Evolutionary conservation across 2,113 vertebrate genomes (phyloP).

Genomic region (Amphiprion percula): DNA sequence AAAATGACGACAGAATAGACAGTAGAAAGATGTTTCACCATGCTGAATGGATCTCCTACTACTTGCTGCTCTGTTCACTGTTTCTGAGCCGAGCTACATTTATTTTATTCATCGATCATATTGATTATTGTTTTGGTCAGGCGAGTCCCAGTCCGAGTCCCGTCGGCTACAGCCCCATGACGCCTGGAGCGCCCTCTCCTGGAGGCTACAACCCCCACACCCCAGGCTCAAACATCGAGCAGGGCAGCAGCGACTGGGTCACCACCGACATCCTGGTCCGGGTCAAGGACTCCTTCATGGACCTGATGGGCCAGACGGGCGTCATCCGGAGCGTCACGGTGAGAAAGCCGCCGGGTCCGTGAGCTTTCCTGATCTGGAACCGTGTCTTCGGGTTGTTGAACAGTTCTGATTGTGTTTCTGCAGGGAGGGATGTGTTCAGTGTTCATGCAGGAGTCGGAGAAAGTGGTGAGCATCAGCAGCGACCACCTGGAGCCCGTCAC

Average conservation of each 20-base stretch:
- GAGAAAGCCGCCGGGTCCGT: not conserved
- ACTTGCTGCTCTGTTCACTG: too few relatives aligned
- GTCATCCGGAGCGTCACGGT: slow-evolving; percentile 94
- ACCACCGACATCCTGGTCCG: slow-evolving; percentile 95
- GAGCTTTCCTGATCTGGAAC: too few relatives aligned
- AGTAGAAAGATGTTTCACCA: too few relatives aligned
- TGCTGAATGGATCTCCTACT: too few relatives aligned
- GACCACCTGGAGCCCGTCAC: slow-evolving; percentile 95
- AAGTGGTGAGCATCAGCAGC: slow-evolving; percentile 94
- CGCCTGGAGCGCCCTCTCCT: slow-evolving; percentile 93
- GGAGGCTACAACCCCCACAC: slow-evolving; percentile 96
- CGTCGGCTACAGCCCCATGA: slow-evolving; percentile 96
- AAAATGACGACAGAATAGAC: too few relatives aligned
- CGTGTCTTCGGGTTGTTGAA: too few relatives aligned
- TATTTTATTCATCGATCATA: too few relatives aligned
- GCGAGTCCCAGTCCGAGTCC: slow-evolving; percentile 95
- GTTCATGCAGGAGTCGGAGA: slow-evolving; percentile 93
- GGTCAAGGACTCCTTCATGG: slow-evolving; percentile 92
- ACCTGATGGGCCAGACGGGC: slow-evolving; percentile 90
- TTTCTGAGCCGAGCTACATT: too few relatives aligned
- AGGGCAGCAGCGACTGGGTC: slow-evolving; percentile 93
- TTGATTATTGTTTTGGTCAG: slow-evolving; percentile 65
- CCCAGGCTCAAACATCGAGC: slow-evolving; percentile 94
- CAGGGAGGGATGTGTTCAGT: slow-evolving; percentile 95
- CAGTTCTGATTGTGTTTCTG: too few relatives aligned